Conservation (phyloP, 2,113 vertebrate genomes). For the Theropithecus gelada region DNA sequence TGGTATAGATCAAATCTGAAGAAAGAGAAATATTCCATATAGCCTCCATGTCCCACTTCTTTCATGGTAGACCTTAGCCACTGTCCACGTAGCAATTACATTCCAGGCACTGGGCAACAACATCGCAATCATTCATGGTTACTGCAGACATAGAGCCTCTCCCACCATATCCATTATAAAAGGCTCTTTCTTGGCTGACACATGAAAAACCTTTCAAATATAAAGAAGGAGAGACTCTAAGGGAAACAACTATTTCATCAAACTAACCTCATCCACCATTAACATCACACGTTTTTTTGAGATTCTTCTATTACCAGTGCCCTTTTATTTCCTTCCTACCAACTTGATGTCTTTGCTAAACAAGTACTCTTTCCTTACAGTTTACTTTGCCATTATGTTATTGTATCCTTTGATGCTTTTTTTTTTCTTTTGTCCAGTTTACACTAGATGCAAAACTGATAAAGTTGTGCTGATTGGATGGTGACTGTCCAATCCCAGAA, state of each 20-base stretch:
- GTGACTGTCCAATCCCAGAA: neutral
- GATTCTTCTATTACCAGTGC: neutral
- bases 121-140: neutral
- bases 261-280: neutral
- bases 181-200: neutral
- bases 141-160: neutral
- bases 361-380: neutral
- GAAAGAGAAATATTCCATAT: neutral
- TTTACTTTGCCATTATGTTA: neutral
- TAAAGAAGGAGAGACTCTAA: neutral
- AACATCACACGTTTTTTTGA: neutral
- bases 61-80: neutral
- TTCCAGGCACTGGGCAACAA: neutral
- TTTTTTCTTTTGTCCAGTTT: neutral
- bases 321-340: neutral
- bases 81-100: neutral
- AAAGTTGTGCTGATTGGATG: neutral
- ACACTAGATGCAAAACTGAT: neutral
- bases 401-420: neutral
- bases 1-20: neutral
- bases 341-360: neutral
- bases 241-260: neutral
- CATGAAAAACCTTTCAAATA: neutral
- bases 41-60: neutral
- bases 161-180: neutral